Base-by-base conservation (phyloP, 2,888 invertebrate species). In the Drosophila colorata region DNA sequence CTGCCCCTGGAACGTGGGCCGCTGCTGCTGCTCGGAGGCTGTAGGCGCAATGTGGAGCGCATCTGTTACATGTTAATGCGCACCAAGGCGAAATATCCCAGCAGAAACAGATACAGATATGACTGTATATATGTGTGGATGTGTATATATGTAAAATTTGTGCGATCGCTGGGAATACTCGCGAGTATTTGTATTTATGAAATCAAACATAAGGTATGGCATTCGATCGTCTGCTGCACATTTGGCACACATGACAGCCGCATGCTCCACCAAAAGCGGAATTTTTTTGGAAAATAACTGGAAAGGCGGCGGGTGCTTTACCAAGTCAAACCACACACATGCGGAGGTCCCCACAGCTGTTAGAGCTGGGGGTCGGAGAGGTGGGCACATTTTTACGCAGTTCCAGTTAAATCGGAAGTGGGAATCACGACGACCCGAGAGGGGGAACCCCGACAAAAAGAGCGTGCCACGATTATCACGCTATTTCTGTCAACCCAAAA, bases 61-160 rank as follows among this genome's bases (percentile, higher is more conserved):
- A 89, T 89, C 89, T 89, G 89, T 89, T 89, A 86, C 85, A 86
- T 88, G 88, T 89, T 89, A 87, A 79, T 78, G 71, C 80, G 71
- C 78, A 67, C 49, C 74, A 71, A 65, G 61, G 66, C 83, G 48
- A 80, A 78, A 82, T 73, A 85, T 70, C 46, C 59, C 68, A 64
- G 66, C 59, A 38, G 66, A 18, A 35, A 58, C 33, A 70, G 52
- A 56, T 48, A 57, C 16, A 51, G 8, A 44, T 46, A 56, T 53
- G 47, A 55, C 40, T 35, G 11, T 65, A 41, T 33, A 23, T 57
- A 35, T 44, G 6, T 11, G 11, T 16, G 33, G 48, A 41, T 35
- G 38, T 55, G 18, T 35, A 37, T 57, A 53, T 59, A 43, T 35
- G 33, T 49, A 40, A 51, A 14, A 52, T 56, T 52, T 48, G 25